Evolutionary conservation across 2,888 invertebrate genomes (phyloP), one percentile per base, ranked within the genome.

Genomic region (Dicyrtomina minuta): DNA sequence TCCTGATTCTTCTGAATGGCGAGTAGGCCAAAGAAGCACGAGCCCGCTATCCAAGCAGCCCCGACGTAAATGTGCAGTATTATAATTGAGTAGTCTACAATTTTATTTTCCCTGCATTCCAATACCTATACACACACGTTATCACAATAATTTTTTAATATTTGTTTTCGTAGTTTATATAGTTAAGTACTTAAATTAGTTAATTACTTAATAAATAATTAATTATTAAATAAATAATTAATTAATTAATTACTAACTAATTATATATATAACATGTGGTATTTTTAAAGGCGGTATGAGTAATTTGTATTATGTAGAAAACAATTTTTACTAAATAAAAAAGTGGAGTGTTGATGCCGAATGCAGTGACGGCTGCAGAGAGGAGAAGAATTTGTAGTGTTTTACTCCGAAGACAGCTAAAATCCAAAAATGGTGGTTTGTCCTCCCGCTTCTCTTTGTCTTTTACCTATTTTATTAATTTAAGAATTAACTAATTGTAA

Each of bases 1-100:
- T 93, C 92, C n/a, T 89, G 89, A 53, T 88, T 90, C 80, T 90
- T 90, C 80, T 90, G 89, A 2, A 92, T 87, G n/a, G 92, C 90
- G 62, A 93, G 84, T 66, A 90, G 85, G 41, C 93, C 93, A 80
- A 92, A 92, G 0, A 89, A 88, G 4, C 88, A 87, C 79, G 91
- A 91, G 1, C 93, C 93, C 0, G 91, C 85, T 0, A 90, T 88
- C 89, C 92, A 93, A 0, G 91, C 91, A 8, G 91, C 82, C 2
- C 93, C 93, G 58, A 93, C 84, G 81, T 90, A 90, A 56, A 89
- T 87, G 81, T 91, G 90, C 41, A 90, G 61, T 15, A 74, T 51
- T 44, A 77, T 74, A 55, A 77, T 70, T 8, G 51, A 51, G 17
- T 60, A 44, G 20, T 70, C 70, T 17, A 33, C 49, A 1, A 68